Percentiles rank a stretch among this genome's conserved stretches.
Evolutionary conservation across 2,113 vertebrate species (phyloP).

Genomic region (Prietella phreatophila): DNA sequence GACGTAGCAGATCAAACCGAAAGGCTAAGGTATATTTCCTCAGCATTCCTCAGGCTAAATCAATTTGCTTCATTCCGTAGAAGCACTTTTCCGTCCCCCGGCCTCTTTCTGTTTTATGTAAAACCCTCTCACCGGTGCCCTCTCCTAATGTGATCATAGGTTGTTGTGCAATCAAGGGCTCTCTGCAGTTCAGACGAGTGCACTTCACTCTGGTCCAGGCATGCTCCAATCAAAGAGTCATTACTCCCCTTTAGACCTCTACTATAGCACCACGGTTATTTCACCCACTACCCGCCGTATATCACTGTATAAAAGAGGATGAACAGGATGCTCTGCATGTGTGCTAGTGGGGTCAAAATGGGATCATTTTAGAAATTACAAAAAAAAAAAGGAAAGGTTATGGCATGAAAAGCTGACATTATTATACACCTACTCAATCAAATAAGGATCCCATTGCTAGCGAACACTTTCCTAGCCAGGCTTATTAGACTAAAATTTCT

Average conservation of each 20-base stretch:
- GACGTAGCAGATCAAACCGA: constrained; percentile 47
- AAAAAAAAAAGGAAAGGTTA: background rate
- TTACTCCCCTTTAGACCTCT: constrained; percentile 45
- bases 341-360: background rate
- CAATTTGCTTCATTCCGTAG: constrained; percentile 64
- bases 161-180: constrained; percentile 74
- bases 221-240: constrained; percentile 69
- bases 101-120: constrained; percentile 57
- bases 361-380: background rate
- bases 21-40: constrained; percentile 49
- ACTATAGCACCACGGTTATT: constrained; percentile 65
- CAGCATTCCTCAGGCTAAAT: constrained; percentile 55
- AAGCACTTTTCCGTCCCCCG: constrained; percentile 30
- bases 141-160: constrained; percentile 73
- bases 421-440: background rate
- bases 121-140: constrained; percentile 68
- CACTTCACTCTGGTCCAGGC: constrained; percentile 69
- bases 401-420: background rate
- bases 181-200: constrained; percentile 68
- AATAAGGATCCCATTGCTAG: background rate
- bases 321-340: background rate
- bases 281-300: constrained; percentile 40
- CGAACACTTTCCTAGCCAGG: background rate
- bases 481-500: background rate
- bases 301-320: background rate